Evolutionary conservation across 1,140 invertebrate species (phyloP), one percentile per base, ranked within the genome.

Genomic region (Kradibia gibbosae): DNA sequence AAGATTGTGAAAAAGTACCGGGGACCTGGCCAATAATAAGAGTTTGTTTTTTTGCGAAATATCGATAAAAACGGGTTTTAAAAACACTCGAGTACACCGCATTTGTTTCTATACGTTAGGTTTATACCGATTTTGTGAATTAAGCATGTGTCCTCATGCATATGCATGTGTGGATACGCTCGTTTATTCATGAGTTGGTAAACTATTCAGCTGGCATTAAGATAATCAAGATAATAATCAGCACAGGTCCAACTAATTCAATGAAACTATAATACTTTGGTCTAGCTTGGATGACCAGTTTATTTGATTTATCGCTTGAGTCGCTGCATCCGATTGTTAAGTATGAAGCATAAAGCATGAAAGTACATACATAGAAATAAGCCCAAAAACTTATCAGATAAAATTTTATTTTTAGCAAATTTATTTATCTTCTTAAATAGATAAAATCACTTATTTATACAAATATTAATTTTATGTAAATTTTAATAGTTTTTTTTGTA

Each of bases 151-250:
- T 11, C 53, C 34, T 60, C 70, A 80, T 80, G 67, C 48, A 80
- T 80, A 80, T 79, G 77, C 36, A 80, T 73, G 36, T 2, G 4
- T n/a, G 34, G 34, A 0, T 8, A 28, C 28, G 10, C 25, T 48
- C 36, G 75, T 0, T 78, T 78, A 78, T 78, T 78, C 62, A 78
- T 70, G 76, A 67, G 28, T 50, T 42, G 42, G 50, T 57, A 36
- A 39, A 36, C 50, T 31, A 36, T 39, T 55, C 34, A 20, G 31
- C 22, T 45, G 3, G 70, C 39, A 62, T 62, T 73, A 80, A 80
- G 53, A 73, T 73, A 75, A 81, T 75, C 55, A 42, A 81, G 73
- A 81, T 81, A 81, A 81, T 75, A 76, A 76, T 60, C 71, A 31
- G 42, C 70, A 3, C 55, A n/a, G 17, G 45, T 20, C 28, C 55